Conservation (phyloP, 2,797 vertebrate species). For the Tenualosa ilisha region DNA sequence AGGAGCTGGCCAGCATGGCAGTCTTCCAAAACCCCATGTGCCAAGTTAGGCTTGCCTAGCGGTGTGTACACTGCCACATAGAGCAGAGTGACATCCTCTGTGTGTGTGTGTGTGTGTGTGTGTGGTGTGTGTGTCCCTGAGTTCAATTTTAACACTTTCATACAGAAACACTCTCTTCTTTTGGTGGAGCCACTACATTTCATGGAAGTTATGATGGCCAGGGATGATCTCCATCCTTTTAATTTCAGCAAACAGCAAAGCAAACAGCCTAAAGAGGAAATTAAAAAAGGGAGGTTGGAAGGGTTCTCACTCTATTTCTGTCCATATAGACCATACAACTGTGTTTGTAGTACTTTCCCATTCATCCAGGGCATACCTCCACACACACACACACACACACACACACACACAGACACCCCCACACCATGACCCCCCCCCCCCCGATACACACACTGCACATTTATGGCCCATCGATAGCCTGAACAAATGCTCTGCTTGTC, state of each 20-base stretch:
- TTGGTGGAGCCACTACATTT: background rate
- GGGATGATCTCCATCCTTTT: background rate
- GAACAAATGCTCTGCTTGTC: conserved; percentile 43
- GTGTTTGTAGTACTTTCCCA: background rate
- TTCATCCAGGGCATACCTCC: background rate
- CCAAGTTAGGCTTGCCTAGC: conserved; percentile 18
- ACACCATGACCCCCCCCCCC: background rate
- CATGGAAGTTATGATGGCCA: background rate
- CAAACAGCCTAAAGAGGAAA: background rate
- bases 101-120: conserved; percentile 14
- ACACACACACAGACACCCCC: background rate
- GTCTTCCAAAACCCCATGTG: conserved; percentile 17
- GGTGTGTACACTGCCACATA: background rate
- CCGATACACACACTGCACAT: conserved; percentile 23
- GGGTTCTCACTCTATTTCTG: background rate
- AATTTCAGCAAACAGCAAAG: background rate
- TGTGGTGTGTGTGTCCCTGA: background rate
- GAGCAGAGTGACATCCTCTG: background rate
- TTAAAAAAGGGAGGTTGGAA: background rate
- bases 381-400: background rate
- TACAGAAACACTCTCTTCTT: background rate
- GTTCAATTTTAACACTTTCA: background rate
- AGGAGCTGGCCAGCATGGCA: conserved; percentile 28
- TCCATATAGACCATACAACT: background rate
- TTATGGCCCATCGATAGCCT: conserved; percentile 50